Conservation (phyloP, 2,113 vertebrate species). For the Mugil cephalus region DNA sequence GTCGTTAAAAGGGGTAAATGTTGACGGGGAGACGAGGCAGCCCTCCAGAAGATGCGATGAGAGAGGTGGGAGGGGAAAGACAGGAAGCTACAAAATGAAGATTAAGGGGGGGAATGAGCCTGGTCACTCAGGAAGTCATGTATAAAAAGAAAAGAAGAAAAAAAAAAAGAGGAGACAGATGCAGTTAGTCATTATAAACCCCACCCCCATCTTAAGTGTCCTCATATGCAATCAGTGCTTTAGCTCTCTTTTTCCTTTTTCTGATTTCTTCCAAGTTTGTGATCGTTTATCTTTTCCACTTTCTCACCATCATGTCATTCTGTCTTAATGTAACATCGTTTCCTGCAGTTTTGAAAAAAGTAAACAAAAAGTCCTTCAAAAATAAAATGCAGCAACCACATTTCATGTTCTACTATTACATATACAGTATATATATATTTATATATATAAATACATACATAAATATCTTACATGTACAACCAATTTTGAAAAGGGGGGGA, state of each 20-base stretch:
- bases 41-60: slow-evolving; percentile 41
- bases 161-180: slow-evolving; percentile 58
- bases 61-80: slow-evolving; percentile 22
- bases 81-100: slow-evolving; percentile 61
- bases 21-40: slow-evolving; percentile 22
- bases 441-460: slow-evolving; percentile 87
- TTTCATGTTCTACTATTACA: slow-evolving; percentile 86
- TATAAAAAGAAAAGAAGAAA: slow-evolving; percentile 57
- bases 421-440: slow-evolving; percentile 86
- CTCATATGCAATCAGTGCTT: slow-evolving; percentile 80
- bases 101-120: slow-evolving; percentile 44
- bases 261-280: slow-evolving; percentile 60
- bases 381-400: slow-evolving; percentile 86
- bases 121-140: slow-evolving; percentile 56
- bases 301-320: slow-evolving; percentile 55
- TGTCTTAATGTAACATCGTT: slow-evolving; percentile 81
- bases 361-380: slow-evolving; percentile 86
- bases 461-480: slow-evolving; percentile 90
- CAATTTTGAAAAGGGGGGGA: slow-evolving; percentile 77
- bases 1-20: slow-evolving; percentile 59
- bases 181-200: slow-evolving; percentile 78
- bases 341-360: slow-evolving; percentile 86
- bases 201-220: slow-evolving; percentile 77
- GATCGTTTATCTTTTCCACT: slow-evolving; percentile 50
- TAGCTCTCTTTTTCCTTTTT: slow-evolving; percentile 69